Base-by-base conservation (phyloP, 2,113 vertebrate genomes). In the Odocoileus virginianus region DNA sequence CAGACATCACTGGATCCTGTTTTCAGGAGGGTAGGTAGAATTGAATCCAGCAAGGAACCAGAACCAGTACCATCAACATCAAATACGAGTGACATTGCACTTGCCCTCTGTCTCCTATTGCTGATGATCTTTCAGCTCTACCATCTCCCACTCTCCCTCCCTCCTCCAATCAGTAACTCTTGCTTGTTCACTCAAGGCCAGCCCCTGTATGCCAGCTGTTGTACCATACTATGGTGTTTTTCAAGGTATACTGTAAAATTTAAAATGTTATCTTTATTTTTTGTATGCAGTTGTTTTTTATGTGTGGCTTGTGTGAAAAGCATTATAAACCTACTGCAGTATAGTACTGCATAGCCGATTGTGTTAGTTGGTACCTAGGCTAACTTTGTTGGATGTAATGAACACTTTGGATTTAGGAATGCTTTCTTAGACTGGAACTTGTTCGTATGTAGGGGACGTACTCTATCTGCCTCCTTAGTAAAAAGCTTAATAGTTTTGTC, bases 101-200 rank as follows among this genome's bases (percentile, higher is more conserved):
- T 71, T 71, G 67, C 21, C 67, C 67, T 40, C 67, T 0, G 0
- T 74, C 67, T 74, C 21, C 11, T 23, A 40, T 25, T 40, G 19
- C 67, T 40, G 19, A 13, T 0, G 10, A 21, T 40, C 19, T 40
- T 74, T 40, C 19, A 74, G 36, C 36, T 74, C 67, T 23, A 11
- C n/a, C 19, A 12, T 71, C 19, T 71, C n/a, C n/a, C 10, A 12
- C 19, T 0, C 23, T 2, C 2, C n/a, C 9, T 23, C 5, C n/a
- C 19, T 71, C n/a, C 67, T 71, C 10, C 67, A 74, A 12, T 74
- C 67, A 74, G 19, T 12, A 74, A 40, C 17, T 74, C 36, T 40
- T 74, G 36, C 36, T 19, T 74, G 36, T 36, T 74, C 36, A 74
- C n/a, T 13, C 67, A 74, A 74, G n/a, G 67, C 67, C 21, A 23